phyloP scores from a whole-genome alignment of 1,140 invertebrate genomes.

The Drosophila parabipectinata region DNA sequence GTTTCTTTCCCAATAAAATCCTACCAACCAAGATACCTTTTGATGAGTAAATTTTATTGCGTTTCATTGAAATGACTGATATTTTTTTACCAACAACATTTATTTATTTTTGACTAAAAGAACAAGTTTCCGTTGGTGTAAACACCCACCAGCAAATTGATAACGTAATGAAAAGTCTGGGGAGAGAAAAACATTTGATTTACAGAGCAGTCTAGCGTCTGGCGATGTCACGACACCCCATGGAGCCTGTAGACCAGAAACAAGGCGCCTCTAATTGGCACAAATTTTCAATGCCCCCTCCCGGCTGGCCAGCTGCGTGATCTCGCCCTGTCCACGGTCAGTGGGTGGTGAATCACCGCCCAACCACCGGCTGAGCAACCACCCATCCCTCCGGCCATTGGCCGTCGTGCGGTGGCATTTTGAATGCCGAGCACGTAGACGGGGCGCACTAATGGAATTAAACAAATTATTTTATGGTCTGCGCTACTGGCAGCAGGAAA shows the following conservation, averaged over 20 bases:
- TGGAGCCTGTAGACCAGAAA: conserved; percentile 40
- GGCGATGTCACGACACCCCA: conserved; percentile 55
- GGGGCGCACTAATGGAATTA: conserved; percentile 71
- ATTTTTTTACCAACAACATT: background rate
- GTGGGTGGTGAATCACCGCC: conserved; percentile 14
- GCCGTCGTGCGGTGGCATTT: conserved; percentile 34
- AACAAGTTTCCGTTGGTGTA: background rate
- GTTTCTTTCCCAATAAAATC: background rate
- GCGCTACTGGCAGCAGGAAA: conserved; percentile 56
- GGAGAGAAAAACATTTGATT: conserved; percentile 71
- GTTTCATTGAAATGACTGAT: background rate
- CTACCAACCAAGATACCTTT: no score
- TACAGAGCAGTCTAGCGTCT: conserved; percentile 41
- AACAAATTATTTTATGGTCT: conserved; percentile 78
- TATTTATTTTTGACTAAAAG: background rate
- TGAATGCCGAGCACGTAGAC: conserved; percentile 65
- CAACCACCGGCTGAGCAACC: background rate
- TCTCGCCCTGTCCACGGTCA: conserved; percentile 33
- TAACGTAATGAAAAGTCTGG: conserved; percentile 15
- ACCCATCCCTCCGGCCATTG: conserved; percentile 5
- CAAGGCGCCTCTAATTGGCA: conserved; percentile 76
- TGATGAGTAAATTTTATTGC: no score
- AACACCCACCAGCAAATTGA: background rate
- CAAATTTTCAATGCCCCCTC: conserved; percentile 58
- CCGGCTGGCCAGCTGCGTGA: conserved; percentile 18